phyloP scores from a whole-genome alignment of 2,888 invertebrate species.

The Drosophila pegasa region DNA sequence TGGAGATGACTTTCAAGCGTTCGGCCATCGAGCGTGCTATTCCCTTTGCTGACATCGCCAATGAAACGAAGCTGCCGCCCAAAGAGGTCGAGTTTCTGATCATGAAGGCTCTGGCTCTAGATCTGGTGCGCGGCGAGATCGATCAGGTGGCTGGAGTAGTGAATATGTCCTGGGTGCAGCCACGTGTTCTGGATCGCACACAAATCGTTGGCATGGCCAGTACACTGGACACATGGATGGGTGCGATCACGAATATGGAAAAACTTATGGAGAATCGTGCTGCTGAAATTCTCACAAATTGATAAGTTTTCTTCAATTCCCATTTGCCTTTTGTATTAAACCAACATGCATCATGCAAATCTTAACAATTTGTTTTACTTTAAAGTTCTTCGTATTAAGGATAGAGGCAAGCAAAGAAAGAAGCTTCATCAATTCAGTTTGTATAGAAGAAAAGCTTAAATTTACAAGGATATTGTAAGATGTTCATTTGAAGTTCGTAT shows the following conservation, averaged over 20 bases:
- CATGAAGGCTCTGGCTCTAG: slow-evolving; percentile 98
- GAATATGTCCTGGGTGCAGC: slow-evolving; percentile 91
- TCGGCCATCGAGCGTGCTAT: slow-evolving; percentile 94
- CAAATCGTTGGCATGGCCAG: slow-evolving; percentile 84
- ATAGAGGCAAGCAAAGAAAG: no score
- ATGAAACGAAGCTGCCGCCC: slow-evolving; percentile 92
- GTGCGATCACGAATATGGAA: slow-evolving; percentile 85
- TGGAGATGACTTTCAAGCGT: slow-evolving; percentile 99
- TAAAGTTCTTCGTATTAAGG: neutral
- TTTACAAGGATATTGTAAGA: no score
- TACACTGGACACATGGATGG: slow-evolving; percentile 84
- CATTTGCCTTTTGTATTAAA: slow-evolving; percentile 72
- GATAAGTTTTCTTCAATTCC: slow-evolving; percentile 56
- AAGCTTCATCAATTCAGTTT: neutral
- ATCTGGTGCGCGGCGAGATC: slow-evolving; percentile 96
- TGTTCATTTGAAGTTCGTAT: no score
- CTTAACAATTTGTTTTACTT: neutral
- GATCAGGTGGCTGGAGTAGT: slow-evolving; percentile 93
- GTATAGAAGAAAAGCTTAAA: no score
- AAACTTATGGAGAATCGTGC: slow-evolving; percentile 85
- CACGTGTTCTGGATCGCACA: slow-evolving; percentile 88
- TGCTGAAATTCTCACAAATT: slow-evolving; percentile 85
- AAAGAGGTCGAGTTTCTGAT: slow-evolving; percentile 97
- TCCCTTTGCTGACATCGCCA: slow-evolving; percentile 95
- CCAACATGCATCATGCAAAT: slow-evolving; percentile 26